Evolutionary conservation across 2,888 invertebrate species (phyloP).

Genomic region (Leptogaster cylindrica): DNA sequence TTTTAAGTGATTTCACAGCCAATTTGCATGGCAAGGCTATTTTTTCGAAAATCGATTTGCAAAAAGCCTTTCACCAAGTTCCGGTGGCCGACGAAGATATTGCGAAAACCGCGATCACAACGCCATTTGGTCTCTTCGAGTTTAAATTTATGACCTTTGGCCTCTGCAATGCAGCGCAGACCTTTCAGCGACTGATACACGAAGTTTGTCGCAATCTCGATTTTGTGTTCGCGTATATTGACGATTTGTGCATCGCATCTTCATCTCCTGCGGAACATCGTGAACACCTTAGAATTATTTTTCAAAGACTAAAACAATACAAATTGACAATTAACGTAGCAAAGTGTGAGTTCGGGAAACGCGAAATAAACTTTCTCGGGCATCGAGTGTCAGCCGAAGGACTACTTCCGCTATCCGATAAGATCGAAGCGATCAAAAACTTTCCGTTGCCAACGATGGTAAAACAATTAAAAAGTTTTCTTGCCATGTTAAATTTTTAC

Average conservation of each 20-base stretch:
- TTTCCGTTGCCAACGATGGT: too few relatives aligned
- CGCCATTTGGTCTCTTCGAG: constrained; percentile 56
- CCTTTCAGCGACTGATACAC: constrained; percentile 1
- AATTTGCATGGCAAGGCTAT: constrained; percentile 24
- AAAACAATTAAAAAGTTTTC: too few relatives aligned
- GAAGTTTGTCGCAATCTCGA: not conserved
- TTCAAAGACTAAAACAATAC: not conserved
- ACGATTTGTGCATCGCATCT: not conserved
- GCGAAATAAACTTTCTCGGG: not conserved
- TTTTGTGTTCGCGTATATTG: too few relatives aligned
- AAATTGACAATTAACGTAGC: not conserved
- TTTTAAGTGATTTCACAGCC: too few relatives aligned
- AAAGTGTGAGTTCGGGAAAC: not conserved
- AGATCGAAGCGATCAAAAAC: not conserved
- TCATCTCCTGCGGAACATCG: not conserved
- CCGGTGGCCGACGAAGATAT: constrained; percentile 42
- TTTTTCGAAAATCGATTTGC: constrained; percentile 46
- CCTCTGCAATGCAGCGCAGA: constrained; percentile 39
- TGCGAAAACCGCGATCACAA: constrained; percentile 51
- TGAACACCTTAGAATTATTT: not conserved
- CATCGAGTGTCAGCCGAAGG: not conserved
- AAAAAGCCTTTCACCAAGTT: constrained; percentile 46
- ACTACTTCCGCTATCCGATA: not conserved
- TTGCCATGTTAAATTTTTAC: too few relatives aligned
- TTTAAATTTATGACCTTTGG: not conserved